Evolutionary conservation across 2,888 invertebrate genomes (phyloP), one percentile per base, ranked within the genome.

Genomic region (Acanthopleura granulata): DNA sequence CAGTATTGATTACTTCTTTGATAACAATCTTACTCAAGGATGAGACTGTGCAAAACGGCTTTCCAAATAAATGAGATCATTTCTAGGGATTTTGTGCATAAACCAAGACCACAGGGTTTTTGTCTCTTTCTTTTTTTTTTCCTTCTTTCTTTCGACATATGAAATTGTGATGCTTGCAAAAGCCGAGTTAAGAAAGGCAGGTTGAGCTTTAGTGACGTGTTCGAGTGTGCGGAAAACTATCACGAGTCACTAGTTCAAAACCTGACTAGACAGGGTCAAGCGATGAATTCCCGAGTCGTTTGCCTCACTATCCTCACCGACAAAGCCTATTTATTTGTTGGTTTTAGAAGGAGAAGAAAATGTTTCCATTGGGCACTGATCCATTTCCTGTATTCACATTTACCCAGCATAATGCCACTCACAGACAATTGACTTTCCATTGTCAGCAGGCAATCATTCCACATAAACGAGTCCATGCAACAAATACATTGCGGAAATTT

Each of bases 21-120:
- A 66, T 66, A 12, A 66, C 25, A 66, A 66, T 66, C 66, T 66
- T 66, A 66, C 16, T 66, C 66, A 66, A 66, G 66, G 27, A 66
- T 22, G 57, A 57, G 22, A n/a, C 57, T 57, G 18, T 57, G 57
- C 22, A 57, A 57, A 57, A 57, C 57, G 57, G 57, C 57, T 57
- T 57, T 57, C 57, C 57, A 57, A 57, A 57, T 57, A 57, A 57
- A 57, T 57, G 57, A 57, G 18, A 3, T 57, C 57, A 57, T 57
- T 57, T 57, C 57, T 57, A 22, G 22, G 57, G 57, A 57, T 57
- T 57, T 12, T 57, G 3, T 57, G n/a, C 12, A 22, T 57, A 57
- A n/a, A 40, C 40, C 40, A 40, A 40, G 40, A 40, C 40, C 40
- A 40, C 40, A 40, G 40, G 40, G 40, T 40, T 40, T 40, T 40